phyloP scores from a whole-genome alignment of 2,797 vertebrate species.

The Apodemus agrarius region DNA sequence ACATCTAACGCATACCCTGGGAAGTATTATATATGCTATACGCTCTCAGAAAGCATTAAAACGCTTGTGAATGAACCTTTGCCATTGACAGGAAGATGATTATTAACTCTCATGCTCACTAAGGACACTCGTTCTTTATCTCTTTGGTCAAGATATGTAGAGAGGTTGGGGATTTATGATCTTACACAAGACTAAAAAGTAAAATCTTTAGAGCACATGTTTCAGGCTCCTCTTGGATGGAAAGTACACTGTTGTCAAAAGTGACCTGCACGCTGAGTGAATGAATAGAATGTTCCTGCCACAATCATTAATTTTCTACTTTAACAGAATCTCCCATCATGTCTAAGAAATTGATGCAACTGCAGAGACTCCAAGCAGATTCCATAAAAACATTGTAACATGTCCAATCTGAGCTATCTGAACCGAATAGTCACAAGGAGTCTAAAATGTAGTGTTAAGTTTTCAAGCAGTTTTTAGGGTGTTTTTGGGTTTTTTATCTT shows the following conservation, averaged over 20 bases:
- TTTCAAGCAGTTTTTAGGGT: not conserved
- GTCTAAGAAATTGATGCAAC: not conserved
- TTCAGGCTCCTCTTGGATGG: not conserved
- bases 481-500: not conserved
- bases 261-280: not conserved
- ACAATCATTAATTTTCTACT: not conserved
- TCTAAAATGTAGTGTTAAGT: not conserved
- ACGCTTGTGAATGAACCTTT: not conserved
- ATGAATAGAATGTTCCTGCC: not conserved
- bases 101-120: not conserved
- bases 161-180: not conserved
- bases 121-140: not conserved
- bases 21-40: not conserved
- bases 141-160: not conserved
- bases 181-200: not conserved
- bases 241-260: constrained; percentile 15
- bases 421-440: not conserved
- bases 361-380: not conserved
- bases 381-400: not conserved
- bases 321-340: not conserved
- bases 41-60: not conserved
- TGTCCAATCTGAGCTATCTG: not conserved
- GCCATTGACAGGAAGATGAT: not conserved
- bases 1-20: not conserved
- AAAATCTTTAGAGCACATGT: not conserved